Conservation (phyloP, 2,797 vertebrate species). For the Sternotherus odoratus region DNA sequence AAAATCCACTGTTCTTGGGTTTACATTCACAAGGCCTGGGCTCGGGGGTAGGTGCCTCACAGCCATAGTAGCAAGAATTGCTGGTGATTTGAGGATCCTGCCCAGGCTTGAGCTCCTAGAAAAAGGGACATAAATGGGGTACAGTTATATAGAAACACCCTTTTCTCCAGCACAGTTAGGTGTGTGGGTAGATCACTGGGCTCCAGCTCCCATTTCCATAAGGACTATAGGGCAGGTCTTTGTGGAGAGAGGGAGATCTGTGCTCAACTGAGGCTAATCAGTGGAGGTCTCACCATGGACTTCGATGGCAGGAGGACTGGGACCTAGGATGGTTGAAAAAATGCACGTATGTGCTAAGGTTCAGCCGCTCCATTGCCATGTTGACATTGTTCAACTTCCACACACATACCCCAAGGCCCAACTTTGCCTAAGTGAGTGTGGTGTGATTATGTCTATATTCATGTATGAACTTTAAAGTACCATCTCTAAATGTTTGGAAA, state of each 20-base stretch:
- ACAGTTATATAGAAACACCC: not conserved
- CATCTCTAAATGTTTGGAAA: not conserved
- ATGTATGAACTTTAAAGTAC: not conserved
- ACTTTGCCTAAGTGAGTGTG: not conserved
- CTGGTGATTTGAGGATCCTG: not conserved
- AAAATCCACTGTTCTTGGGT: no score
- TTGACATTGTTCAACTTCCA: not conserved
- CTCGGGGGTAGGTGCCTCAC: no score
- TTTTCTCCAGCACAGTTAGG: not conserved
- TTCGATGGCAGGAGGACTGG: not conserved
- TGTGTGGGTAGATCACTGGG: not conserved
- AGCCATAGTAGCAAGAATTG: not conserved
- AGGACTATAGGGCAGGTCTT: not conserved
- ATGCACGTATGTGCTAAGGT: not conserved
- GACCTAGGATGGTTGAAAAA: not conserved
- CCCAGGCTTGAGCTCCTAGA: no score
- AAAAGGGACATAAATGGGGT: not conserved
- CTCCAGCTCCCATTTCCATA: not conserved
- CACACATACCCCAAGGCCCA: not conserved
- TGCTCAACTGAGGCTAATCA: not conserved
- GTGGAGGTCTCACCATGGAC: not conserved
- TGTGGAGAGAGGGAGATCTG: not conserved
- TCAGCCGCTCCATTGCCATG: not conserved
- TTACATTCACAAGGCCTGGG: no score
- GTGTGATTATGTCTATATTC: not conserved